These are phyloP conservation scores for Nannobrachium achirus DNA, from an alignment of 2,113 vertebrate genomes.

Conservation along the genomic window DNA sequence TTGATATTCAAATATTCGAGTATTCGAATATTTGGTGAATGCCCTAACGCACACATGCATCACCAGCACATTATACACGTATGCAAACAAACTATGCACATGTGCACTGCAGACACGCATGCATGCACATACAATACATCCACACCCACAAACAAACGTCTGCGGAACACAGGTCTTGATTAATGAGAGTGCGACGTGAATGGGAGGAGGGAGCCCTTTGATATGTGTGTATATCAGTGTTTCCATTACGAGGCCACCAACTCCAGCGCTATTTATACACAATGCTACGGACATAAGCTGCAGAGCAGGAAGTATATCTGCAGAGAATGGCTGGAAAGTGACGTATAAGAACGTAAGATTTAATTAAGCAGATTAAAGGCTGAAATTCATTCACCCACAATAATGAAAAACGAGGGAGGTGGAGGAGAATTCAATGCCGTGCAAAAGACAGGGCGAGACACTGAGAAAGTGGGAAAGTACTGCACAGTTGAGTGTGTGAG, in stretches of 20 bases:
- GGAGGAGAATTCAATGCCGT: not conserved
- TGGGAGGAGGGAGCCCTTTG: slow-evolving; percentile 47
- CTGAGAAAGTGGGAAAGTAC: slow-evolving; percentile 5
- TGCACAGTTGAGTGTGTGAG: slow-evolving; percentile 36
- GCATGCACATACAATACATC: not conserved
- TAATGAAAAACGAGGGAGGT: slow-evolving; percentile 16
- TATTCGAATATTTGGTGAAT: too few relatives aligned
- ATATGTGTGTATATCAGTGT: slow-evolving; percentile 58
- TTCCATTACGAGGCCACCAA: slow-evolving; percentile 66
- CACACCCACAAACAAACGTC: slow-evolving; percentile 51
- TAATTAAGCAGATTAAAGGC: slow-evolving; percentile 62
- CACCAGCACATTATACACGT: too few relatives aligned
- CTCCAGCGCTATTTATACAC: slow-evolving; percentile 61
- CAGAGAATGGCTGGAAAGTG: slow-evolving; percentile 19
- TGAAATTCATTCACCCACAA: slow-evolving; percentile 46
- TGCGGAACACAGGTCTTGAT: slow-evolving; percentile 62
- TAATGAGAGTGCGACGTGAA: slow-evolving; percentile 46
- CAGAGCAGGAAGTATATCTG: slow-evolving; percentile 32
- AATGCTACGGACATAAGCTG: slow-evolving; percentile 57
- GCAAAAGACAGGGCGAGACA: not conserved
- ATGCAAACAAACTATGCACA: too few relatives aligned
- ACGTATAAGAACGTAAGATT: slow-evolving; percentile 40
- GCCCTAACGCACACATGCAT: too few relatives aligned
- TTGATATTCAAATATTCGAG: too few relatives aligned
- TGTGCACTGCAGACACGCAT: not conserved